A percentile compares a stretch with the other conserved stretches of the same genome.
Conservation (phyloP, 1,140 invertebrate genomes). For the Pseudomyrmex flavicornis region DNA sequence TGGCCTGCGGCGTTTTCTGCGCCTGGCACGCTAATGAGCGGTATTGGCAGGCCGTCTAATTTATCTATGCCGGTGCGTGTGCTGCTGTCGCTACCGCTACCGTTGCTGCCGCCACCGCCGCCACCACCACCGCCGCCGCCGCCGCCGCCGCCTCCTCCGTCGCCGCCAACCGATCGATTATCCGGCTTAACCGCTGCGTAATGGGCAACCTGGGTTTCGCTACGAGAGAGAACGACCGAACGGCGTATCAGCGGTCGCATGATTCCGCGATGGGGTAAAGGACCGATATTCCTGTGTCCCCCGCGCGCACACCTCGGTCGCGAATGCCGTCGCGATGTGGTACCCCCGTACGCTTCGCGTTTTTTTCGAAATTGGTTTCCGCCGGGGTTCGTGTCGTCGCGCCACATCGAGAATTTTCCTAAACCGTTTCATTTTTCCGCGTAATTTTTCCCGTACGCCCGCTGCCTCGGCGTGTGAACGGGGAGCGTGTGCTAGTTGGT, state of each 20-base stretch:
- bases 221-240: conserved; percentile 59
- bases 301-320: neutral
- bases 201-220: conserved; percentile 69
- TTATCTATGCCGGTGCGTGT: conserved; percentile 65
- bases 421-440: conserved; percentile 55
- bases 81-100: conserved; percentile 54
- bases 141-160: conserved; percentile 9
- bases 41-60: conserved; percentile 74
- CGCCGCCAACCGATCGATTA: conserved; percentile 69
- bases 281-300: conserved; percentile 38
- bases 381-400: conserved; percentile 28
- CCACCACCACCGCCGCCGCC: neutral
- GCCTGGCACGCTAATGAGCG: conserved; percentile 70
- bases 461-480: conserved; percentile 29
- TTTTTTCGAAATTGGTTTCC: conserved; percentile 59
- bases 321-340: conserved; percentile 42
- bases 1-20: conserved; percentile 70
- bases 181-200: conserved; percentile 72
- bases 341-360: conserved; percentile 15
- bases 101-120: conserved; percentile 32
- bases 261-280: conserved; percentile 51
- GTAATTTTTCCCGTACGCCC: conserved; percentile 40
- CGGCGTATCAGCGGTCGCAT: conserved; percentile 52
- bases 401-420: conserved; percentile 39
- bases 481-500: conserved; percentile 1